Evolutionary conservation across 2,113 vertebrate genomes (phyloP), one percentile per base, ranked within the genome.

Genomic region (Charadrius vociferus): DNA sequence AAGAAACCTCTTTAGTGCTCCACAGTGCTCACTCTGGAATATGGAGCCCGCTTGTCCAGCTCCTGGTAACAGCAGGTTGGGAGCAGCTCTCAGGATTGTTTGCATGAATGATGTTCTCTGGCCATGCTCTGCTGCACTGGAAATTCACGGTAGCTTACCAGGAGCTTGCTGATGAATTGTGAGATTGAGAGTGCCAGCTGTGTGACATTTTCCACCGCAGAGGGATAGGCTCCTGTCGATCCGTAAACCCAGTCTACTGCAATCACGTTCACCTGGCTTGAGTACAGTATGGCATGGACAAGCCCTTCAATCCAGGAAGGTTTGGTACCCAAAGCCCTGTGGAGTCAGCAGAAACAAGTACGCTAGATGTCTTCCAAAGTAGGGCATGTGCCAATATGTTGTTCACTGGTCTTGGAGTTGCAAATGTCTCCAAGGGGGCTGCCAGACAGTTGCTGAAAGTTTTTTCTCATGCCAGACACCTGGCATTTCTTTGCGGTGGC

Each of bases 241-340:
- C 98, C 97, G 15, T 98, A 97, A 77, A 99, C 94, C 99, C 99
- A 99, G 96, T 99, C 99, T 80, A 99, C 99, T 8, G 98, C 98
- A 12, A 99, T 88, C 91, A 99, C 99, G 0, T 99, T 99, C 43
- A 93, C 98, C 23, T 98, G 97, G 53, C 97, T 94, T 45, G 81
- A 96, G 21, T 24, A 59, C 65, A 99, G 97, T 62, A 99, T 96
- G 34, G 98, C 97, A 55, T 55, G 55, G 15, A 98, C 97, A 92
- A 99, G 97, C 36, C 89, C 97, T 62, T 97, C 97, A 66, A 99
- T 98, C 99, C 99, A 99, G 67, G 99, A 98, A 4, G 99, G 99
- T 92, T 99, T 99, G 66, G 98, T 99, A 68, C 99, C 99, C 72
- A 98, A 56, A 27, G 97, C 98, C 92, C 99, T 99, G 92, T 4